Evolutionary conservation across 2,888 invertebrate genomes (phyloP).

Genomic region (Cephus nigrinus): DNA sequence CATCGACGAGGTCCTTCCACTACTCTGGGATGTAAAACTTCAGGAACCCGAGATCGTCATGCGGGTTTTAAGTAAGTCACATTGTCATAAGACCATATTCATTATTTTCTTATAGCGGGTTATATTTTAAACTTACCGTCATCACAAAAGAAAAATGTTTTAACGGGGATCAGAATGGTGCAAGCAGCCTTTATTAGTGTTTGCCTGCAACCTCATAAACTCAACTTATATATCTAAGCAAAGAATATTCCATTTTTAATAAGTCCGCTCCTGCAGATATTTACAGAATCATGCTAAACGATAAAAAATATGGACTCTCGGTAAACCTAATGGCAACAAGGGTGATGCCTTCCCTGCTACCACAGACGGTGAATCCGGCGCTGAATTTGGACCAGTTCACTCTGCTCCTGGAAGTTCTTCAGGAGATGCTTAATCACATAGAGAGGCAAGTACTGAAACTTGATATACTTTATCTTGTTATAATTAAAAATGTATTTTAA

Average conservation of each 20-base stretch:
- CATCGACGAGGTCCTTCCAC: conserved; percentile 89
- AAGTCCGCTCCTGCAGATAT: conserved; percentile 76
- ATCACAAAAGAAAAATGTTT: too few relatives aligned
- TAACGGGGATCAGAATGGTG: background rate
- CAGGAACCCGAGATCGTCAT: conserved; percentile 90
- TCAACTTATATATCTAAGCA: background rate
- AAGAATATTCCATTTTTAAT: background rate
- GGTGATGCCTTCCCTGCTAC: conserved; percentile 92
- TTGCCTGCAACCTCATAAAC: background rate
- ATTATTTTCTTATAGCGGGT: background rate
- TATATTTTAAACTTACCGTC: background rate
- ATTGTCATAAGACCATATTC: background rate
- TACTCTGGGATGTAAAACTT: conserved; percentile 86
- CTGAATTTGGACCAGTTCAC: conserved; percentile 86
- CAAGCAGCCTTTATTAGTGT: background rate
- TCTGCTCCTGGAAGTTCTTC: conserved; percentile 82
- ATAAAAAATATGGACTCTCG: conserved; percentile 90
- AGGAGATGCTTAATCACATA: conserved; percentile 92
- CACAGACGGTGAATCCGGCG: conserved; percentile 91
- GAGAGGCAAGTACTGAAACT: conserved; percentile 68
- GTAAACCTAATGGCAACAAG: conserved; percentile 93
- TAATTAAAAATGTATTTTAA: background rate
- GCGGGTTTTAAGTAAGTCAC: conserved; percentile 91
- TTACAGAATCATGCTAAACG: conserved; percentile 89
- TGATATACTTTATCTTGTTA: background rate